phyloP scores from a whole-genome alignment of 1,140 invertebrate genomes.

The Brevipalpus yothersi region DNA sequence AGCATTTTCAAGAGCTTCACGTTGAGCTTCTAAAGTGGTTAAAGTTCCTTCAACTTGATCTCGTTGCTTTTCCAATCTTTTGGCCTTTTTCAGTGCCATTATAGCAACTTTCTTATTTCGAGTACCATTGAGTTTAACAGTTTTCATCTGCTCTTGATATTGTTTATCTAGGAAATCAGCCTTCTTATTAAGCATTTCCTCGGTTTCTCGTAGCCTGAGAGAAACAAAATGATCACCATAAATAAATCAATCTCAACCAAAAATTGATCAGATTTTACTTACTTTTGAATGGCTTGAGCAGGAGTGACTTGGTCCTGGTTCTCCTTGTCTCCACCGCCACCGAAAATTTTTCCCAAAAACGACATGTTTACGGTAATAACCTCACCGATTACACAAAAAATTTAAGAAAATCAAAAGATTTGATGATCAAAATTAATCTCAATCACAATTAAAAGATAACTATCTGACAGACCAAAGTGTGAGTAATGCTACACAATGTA shows the following conservation, averaged over 20 bases:
- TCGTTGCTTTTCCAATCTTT: conserved; percentile 87
- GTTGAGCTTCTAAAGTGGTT: conserved; percentile 92
- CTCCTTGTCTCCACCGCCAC: conserved; percentile 51
- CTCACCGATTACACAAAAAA: no score
- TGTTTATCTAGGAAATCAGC: conserved; percentile 92
- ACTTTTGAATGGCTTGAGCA: conserved; percentile 85
- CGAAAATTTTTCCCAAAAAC: conserved; percentile 50
- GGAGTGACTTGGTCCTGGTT: conserved; percentile 43
- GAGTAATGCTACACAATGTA: no score
- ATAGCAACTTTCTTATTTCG: conserved; percentile 96
- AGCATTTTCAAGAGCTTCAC: conserved; percentile 93
- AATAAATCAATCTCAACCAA: background rate
- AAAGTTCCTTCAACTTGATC: conserved; percentile 96
- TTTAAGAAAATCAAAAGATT: no score
- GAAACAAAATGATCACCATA: background rate
- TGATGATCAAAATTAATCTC: no score
- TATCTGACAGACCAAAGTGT: no score
- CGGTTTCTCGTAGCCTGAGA: conserved; percentile 52
- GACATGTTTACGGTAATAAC: no score
- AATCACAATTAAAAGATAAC: no score
- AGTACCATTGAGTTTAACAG: conserved; percentile 74
- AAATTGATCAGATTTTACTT: no score
- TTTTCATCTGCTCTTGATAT: conserved; percentile 61
- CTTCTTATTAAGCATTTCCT: conserved; percentile 95
- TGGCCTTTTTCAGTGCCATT: conserved; percentile 90